A percentile compares a stretch with the other conserved stretches of the same genome.
phyloP scores from a whole-genome alignment of 2,113 vertebrate species.

The Montifringilla adamsi region DNA sequence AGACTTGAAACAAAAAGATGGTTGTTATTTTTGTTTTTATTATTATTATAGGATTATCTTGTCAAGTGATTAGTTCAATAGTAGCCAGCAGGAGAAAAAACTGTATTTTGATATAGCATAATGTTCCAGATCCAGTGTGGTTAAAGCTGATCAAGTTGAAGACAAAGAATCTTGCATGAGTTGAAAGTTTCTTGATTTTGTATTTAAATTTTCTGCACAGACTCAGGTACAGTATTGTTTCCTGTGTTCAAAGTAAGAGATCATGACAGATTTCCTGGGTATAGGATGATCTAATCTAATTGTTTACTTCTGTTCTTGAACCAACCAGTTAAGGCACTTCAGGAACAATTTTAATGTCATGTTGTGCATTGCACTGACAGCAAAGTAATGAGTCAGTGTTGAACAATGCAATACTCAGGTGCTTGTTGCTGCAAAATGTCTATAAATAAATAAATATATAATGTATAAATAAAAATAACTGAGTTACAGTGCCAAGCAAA shows the following conservation, averaged over 20 bases:
- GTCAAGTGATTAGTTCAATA: neutral
- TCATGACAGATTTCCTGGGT: neutral
- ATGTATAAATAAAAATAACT: neutral
- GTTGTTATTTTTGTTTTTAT: neutral
- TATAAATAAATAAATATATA: neutral
- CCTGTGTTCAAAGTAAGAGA: neutral
- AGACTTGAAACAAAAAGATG: neutral
- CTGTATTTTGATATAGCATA: neutral
- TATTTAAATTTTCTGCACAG: neutral
- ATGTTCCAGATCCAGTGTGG: neutral
- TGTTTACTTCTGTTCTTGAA: neutral
- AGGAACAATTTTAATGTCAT: neutral
- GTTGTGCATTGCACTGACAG: neutral
- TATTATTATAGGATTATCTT: neutral
- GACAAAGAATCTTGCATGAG: neutral
- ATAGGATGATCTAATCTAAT: neutral
- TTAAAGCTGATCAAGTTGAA: neutral
- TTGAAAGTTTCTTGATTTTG: neutral
- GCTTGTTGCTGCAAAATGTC: neutral
- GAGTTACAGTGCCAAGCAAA: neutral
- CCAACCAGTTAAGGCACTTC: neutral
- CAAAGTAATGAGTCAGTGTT: neutral
- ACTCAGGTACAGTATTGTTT: neutral
- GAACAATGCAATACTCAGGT: neutral
- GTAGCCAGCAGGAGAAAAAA: neutral